These are phyloP conservation scores for Cremastobaeus sp. DNA, from an alignment of 2,888 invertebrate genomes.

Conservation along the genomic window DNA sequence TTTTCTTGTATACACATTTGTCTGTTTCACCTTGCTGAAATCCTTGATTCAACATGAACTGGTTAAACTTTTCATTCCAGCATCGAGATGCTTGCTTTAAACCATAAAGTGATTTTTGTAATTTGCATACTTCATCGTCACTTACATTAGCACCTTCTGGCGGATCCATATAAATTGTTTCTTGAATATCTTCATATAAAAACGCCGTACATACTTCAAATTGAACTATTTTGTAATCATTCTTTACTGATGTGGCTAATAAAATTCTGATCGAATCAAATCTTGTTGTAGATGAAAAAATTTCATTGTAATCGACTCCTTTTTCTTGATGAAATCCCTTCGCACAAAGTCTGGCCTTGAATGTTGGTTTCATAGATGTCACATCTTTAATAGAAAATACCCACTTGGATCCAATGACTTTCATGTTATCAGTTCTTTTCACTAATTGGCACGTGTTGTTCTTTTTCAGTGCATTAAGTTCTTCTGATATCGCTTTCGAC, in stretches of 20 bases:
- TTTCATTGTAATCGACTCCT: conserved; percentile 32
- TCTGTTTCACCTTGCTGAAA: conserved; percentile 14
- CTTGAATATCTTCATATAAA: conserved; percentile 18
- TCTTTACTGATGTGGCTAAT: conserved; percentile 13
- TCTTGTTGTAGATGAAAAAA: conserved; percentile 15
- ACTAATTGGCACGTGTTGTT: conserved; percentile 25
- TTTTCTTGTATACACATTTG: conserved; percentile 13
- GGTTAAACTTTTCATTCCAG: conserved; percentile 20
- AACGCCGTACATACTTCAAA: conserved; percentile 40
- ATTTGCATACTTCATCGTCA: conserved; percentile 2
- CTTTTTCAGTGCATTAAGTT: conserved; percentile 3
- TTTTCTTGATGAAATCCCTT: conserved; percentile 24
- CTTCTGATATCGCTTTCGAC: conserved; percentile 37
- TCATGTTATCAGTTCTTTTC: not conserved
- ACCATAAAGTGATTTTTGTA: conserved; percentile 13
- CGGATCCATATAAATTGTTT: conserved; percentile 21
- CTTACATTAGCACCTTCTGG: conserved; percentile 13
- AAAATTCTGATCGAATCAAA: conserved; percentile 24
- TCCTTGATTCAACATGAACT: conserved; percentile 1
- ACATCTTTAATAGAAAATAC: conserved; percentile 19
- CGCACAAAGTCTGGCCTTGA: conserved; percentile 36
- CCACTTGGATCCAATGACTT: conserved; percentile 38
- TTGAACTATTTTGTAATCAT: conserved; percentile 27
- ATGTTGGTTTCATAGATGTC: not conserved
- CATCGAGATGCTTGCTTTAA: conserved; percentile 25